Conservation (phyloP, 2,113 vertebrate genomes). For the Caloenas nicobarica region DNA sequence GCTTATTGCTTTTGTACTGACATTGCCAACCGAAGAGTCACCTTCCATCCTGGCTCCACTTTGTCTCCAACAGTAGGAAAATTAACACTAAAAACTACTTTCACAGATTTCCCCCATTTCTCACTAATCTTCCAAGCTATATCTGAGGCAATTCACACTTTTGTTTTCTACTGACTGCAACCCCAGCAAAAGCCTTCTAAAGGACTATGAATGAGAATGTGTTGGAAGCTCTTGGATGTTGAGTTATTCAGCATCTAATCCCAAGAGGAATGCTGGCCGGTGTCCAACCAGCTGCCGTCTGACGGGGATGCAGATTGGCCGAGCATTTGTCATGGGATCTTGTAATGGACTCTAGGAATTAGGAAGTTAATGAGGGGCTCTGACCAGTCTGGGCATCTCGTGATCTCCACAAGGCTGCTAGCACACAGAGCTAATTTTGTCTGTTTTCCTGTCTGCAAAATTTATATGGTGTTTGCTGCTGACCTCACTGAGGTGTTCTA, state of each 20-base stretch:
- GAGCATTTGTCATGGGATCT: neutral
- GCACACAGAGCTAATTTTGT: neutral
- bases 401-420: slow-evolving; percentile 4
- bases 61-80: neutral
- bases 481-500: neutral
- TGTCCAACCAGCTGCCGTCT: neutral
- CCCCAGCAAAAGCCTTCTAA: neutral
- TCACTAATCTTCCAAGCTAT: neutral
- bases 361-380: neutral
- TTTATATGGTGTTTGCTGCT: neutral
- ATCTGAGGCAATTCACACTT: neutral
- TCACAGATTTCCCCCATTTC: neutral
- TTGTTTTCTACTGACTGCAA: neutral
- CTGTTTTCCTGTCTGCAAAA: neutral
- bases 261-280: slow-evolving; percentile 20
- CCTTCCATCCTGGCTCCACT: neutral
- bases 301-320: neutral
- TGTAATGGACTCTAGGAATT: neutral
- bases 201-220: neutral
- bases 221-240: neutral
- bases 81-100: neutral
- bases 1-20: neutral
- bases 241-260: slow-evolving; percentile 24
- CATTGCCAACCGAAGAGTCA: neutral
- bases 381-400: neutral